Base-by-base conservation (phyloP, 2,888 invertebrate species). In the Serripes groenlandicus region DNA sequence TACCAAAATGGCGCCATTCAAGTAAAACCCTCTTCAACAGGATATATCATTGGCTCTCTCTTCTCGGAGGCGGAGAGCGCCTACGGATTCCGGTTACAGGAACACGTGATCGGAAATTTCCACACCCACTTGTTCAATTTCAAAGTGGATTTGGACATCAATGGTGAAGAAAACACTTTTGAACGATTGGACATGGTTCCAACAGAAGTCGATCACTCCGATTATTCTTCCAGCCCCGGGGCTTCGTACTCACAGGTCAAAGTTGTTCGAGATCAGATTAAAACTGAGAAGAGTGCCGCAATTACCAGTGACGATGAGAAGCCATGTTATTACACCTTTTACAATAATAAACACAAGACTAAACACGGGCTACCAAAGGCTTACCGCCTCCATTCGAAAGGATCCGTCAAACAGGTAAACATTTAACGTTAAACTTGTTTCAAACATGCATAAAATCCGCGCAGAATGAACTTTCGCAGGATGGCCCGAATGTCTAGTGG, bases 81-180 rank as follows among this genome's bases (percentile, higher is more conserved):
- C 0, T 92, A 90, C 72, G 91, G 92, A 0, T 89, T 89, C 58
- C 85, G 86, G 26, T 42, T 93, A 5, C 73, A 87, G 28, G 86
- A 91, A 18, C 73, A 90, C 37, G 78, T 91, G 21, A 75, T 70
- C 9, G 92, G 90, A 21, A 91, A 90, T 58, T 60, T 93, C 11
- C 93, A 93, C 64, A 90, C 90, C 7, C 92, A 93, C 77, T 72
- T 92, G 83, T 91, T 92, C 49, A 74, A 90, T 78, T 91, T 91
- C 70, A 92, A 92, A 75, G 92, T 82, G 1, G 91, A 92, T 74
- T 26, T 92, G 26, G 91, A 92, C 71, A 87, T 93, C 9, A 85
- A 86, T 34, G 93, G 93, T 32, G 87, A 84, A 1, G 78, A 83
- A 42, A 93, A 93, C 81, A 79, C 92, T 32, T 92, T 91, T 72